A percentile compares a stretch with the other conserved stretches of the same genome.
phyloP scores from a whole-genome alignment of 2,888 invertebrate species.

The Camptogramma bilineatum region DNA sequence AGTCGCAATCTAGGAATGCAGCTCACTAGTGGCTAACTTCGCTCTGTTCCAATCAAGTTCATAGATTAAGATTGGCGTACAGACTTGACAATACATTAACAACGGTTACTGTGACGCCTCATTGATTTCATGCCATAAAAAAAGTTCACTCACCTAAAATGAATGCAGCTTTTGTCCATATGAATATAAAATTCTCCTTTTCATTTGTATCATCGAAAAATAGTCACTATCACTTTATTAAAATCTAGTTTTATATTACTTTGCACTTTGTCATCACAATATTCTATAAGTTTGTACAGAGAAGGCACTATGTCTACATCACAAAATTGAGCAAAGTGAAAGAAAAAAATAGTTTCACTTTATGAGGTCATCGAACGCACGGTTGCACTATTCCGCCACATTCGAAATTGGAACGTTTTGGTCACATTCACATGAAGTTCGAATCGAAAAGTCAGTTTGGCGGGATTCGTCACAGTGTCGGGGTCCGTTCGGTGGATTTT shows the following conservation, averaged over 20 bases:
- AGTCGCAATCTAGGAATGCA: conserved; percentile 76
- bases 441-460: conserved; percentile 64
- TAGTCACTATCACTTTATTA: conserved; percentile 66
- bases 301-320: conserved; percentile 80
- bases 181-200: conserved; percentile 54
- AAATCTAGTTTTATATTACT: conserved; percentile 66
- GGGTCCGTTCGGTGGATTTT: conserved; percentile 71
- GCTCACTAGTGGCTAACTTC: conserved; percentile 67
- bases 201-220: conserved; percentile 48
- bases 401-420: conserved; percentile 66
- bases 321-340: conserved; percentile 81
- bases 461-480: conserved; percentile 57
- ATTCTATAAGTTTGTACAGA: conserved; percentile 70
- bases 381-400: conserved; percentile 59
- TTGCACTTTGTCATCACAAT: conserved; percentile 82
- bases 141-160: conserved; percentile 65
- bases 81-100: conserved; percentile 56
- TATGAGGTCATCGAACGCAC: conserved; percentile 72
- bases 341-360: conserved; percentile 70
- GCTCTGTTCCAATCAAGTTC: conserved; percentile 77
- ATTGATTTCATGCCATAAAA: conserved; percentile 38
- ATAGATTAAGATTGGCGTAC: conserved; percentile 82
- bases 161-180: conserved; percentile 72
- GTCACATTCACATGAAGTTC: conserved; percentile 58
- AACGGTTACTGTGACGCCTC: conserved; percentile 37